phyloP scores from a whole-genome alignment of 2,888 invertebrate genomes.

The Rhorus exstirpatorius region DNA sequence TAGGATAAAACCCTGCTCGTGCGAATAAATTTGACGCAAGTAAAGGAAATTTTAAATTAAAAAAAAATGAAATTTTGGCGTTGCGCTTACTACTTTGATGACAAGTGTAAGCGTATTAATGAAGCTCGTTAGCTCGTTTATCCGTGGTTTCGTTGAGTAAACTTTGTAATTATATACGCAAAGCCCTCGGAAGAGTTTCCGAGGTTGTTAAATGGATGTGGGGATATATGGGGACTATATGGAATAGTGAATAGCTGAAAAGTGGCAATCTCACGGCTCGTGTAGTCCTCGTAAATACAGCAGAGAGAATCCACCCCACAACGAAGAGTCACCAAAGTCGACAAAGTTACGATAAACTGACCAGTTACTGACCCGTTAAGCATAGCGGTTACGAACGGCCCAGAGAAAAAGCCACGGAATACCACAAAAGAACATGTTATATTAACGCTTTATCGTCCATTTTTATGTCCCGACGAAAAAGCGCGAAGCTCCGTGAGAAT shows the following conservation, averaged over 20 bases:
- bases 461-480: too few species aligned
- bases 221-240: neutral
- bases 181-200: conserved; percentile 24
- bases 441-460: too few species aligned
- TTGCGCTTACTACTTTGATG: too few species aligned
- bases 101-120: too few species aligned
- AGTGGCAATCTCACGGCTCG: conserved; percentile 66
- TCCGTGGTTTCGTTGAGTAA: neutral
- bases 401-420: conserved; percentile 1
- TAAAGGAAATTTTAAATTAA: too few species aligned
- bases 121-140: conserved; percentile 26
- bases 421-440: neutral
- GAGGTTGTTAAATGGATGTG: conserved; percentile 7
- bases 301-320: conserved; percentile 19
- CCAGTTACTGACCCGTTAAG: conserved; percentile 35
- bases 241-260: conserved; percentile 13
- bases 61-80: too few species aligned
- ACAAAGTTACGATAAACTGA: conserved; percentile 38
- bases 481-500: too few species aligned
- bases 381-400: neutral
- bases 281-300: conserved; percentile 20
- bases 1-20: too few species aligned
- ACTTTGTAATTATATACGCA: conserved; percentile 4
- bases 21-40: too few species aligned
- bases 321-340: conserved; percentile 34